Conservation (phyloP, 1,140 invertebrate species). For the Aphelinus atriplicis region DNA sequence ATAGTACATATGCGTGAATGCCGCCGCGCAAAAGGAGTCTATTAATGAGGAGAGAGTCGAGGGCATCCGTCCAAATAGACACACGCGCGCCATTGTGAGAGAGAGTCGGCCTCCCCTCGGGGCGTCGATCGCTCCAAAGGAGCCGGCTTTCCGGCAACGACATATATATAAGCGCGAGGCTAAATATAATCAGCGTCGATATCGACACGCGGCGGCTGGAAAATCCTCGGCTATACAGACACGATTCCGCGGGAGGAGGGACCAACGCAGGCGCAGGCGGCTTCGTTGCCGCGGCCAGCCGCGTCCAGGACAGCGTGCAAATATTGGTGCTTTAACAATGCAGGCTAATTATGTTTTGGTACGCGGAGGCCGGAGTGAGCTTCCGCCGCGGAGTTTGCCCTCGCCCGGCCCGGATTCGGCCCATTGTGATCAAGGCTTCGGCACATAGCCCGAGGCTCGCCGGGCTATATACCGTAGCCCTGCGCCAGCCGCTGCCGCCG, state of each 20-base stretch:
- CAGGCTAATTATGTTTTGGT: slow-evolving; percentile 68
- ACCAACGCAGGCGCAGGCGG: not conserved
- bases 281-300: not conserved
- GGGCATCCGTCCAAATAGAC: not conserved
- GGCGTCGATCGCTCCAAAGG: too few species aligned
- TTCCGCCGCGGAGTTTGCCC: slow-evolving; percentile 53
- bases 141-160: too few species aligned
- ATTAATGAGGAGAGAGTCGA: slow-evolving; percentile 1
- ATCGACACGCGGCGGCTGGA: too few species aligned
- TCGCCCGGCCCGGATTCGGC: slow-evolving; percentile 48
- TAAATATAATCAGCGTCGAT: too few species aligned
- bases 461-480: too few species aligned
- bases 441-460: slow-evolving; percentile 60
- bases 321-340: slow-evolving; percentile 68
- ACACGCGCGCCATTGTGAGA: too few species aligned
- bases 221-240: too few species aligned
- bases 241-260: too few species aligned
- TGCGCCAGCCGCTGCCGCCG: slow-evolving; percentile 20
- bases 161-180: too few species aligned
- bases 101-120: too few species aligned
- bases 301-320: slow-evolving; percentile 60
- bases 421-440: slow-evolving; percentile 65
- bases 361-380: slow-evolving; percentile 46
- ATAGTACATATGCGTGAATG: not conserved
- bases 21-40: not conserved